Conservation (phyloP, 2,888 invertebrate species). For the Lithophane semibrunnea region DNA sequence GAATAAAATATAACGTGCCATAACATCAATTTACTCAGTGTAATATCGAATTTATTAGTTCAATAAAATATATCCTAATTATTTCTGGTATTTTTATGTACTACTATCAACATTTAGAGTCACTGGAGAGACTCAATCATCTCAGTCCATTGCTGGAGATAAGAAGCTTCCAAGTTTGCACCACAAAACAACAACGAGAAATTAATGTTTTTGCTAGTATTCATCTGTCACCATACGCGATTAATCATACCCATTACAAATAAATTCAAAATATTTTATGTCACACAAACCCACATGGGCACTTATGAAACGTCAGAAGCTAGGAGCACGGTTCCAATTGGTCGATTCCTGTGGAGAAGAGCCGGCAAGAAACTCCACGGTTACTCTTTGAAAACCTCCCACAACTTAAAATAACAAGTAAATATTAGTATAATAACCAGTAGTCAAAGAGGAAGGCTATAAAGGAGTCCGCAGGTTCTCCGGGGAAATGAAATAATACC, state of each 20-base stretch:
- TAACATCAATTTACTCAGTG: slow-evolving; percentile 38
- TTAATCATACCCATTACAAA: no score
- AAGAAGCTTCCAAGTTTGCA: no score
- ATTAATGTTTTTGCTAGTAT: not conserved
- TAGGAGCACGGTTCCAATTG: no score
- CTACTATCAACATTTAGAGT: not conserved
- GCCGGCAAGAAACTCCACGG: no score
- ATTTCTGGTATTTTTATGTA: not conserved
- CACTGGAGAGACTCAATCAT: no score
- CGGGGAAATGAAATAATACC: slow-evolving; percentile 2
- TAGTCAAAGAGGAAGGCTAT: slow-evolving; percentile 8
- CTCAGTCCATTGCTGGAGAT: not conserved
- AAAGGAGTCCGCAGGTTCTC: not conserved
- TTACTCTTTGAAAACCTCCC: no score
- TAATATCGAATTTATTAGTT: slow-evolving; percentile 48
- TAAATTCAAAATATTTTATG: no score
- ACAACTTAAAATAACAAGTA: not conserved
- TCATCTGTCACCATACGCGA: not conserved
- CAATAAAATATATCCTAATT: slow-evolving; percentile 27
- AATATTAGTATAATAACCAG: not conserved
- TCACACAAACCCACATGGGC: no score
- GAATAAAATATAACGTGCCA: slow-evolving; percentile 51
- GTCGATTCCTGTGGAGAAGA: no score
- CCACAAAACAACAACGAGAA: not conserved
- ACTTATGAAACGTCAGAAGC: no score